Conservation (phyloP, 2,888 invertebrate species). For the Baccha elongata region DNA sequence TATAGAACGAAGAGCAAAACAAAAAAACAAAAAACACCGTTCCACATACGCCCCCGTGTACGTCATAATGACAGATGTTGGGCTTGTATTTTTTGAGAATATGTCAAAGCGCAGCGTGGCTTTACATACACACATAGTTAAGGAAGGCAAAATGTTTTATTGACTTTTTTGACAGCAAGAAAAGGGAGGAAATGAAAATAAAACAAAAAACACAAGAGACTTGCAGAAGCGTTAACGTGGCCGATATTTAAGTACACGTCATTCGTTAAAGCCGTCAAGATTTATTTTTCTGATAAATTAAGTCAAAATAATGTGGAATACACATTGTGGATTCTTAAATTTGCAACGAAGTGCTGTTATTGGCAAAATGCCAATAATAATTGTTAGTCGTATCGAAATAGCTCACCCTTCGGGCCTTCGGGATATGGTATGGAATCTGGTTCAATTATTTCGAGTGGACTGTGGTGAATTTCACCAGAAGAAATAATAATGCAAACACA, state of each 20-base stretch:
- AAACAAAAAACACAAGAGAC: neutral
- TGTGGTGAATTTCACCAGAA: neutral
- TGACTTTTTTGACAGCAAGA: conserved; percentile 31
- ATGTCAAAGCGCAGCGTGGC: conserved; percentile 32
- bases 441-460: conserved; percentile 7
- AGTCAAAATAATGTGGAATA: conserved; percentile 5
- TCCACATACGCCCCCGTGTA: conserved; percentile 53
- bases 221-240: conserved; percentile 7
- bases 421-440: conserved; percentile 14
- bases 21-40: conserved; percentile 8
- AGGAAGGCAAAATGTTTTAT: conserved; percentile 4
- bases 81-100: conserved; percentile 41
- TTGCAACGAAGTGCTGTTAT: neutral
- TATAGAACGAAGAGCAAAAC: neutral
- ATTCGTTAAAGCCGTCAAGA: neutral
- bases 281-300: neutral
- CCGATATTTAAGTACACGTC: conserved; percentile 11
- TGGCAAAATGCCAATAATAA: conserved; percentile 13
- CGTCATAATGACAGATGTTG: conserved; percentile 53
- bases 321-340: conserved; percentile 11
- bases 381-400: neutral
- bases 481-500: too few relatives aligned
- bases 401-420: conserved; percentile 22
- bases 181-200: neutral
- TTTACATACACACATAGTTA: conserved; percentile 3